A percentile compares a stretch with the other conserved stretches of the same genome.
Evolutionary conservation across 2,113 vertebrate genomes (phyloP).

Genomic region (Recurvirostra avosetta): DNA sequence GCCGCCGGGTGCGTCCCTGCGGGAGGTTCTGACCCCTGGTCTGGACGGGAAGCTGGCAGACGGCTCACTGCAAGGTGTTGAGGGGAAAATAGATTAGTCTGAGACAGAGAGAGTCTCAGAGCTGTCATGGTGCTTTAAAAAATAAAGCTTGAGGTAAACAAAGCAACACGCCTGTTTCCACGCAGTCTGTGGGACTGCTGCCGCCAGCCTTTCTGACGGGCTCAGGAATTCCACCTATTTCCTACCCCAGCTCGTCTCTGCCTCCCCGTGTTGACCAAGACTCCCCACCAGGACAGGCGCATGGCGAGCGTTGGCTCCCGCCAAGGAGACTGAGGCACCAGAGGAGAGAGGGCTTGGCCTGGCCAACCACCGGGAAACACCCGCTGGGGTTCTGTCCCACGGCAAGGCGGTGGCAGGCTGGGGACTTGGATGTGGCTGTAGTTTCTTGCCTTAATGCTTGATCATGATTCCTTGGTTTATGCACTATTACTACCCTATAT

Average conservation of each 20-base stretch:
- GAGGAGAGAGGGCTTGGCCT: not conserved
- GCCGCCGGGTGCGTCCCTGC: not conserved
- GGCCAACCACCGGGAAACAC: not conserved
- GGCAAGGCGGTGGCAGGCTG: rapidly evolving
- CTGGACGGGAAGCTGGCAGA: not conserved
- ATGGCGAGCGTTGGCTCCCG: rapidly evolving
- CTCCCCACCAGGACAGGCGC: not conserved
- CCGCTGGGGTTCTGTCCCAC: rapidly evolving
- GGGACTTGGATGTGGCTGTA: rapidly evolving
- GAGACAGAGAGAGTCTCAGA: not conserved
- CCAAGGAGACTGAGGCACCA: not conserved
- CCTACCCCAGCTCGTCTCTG: constrained; percentile 18
- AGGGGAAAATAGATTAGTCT: constrained; percentile 48
- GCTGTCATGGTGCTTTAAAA: constrained; percentile 10
- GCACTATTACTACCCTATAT: rapidly evolving
- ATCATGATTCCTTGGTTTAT: rapidly evolving
- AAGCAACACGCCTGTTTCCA: constrained; percentile 28
- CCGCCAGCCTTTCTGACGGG: not conserved
- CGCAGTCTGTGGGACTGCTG: not conserved
- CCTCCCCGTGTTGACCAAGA: not conserved
- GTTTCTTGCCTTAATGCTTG: too few species aligned
- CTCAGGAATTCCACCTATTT: constrained; percentile 55
- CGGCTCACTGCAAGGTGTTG: constrained; percentile 24
- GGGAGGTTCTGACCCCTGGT: not conserved
- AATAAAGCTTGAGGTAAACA: constrained; percentile 48